Conservation (phyloP, 2,113 vertebrate genomes). For the Pardalotus punctatus region DNA sequence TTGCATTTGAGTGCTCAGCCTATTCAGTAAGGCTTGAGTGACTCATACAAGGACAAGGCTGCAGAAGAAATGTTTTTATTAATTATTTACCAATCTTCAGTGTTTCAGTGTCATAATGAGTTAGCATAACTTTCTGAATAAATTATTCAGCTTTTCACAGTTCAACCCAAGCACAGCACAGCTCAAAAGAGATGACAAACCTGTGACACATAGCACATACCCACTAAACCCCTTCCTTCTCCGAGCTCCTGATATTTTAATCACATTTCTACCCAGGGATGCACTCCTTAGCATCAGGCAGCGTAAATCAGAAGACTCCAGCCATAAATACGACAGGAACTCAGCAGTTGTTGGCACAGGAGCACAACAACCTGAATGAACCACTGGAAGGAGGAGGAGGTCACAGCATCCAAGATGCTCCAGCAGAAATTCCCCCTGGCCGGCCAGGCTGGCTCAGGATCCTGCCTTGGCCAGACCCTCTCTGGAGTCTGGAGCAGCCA, state of each 20-base stretch:
- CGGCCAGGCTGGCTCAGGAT: neutral
- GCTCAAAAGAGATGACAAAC: neutral
- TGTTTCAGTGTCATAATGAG: neutral
- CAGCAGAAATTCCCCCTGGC: neutral
- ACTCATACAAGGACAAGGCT: neutral
- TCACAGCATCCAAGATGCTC: neutral
- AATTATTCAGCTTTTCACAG: conserved; percentile 28
- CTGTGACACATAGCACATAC: fast-evolving
- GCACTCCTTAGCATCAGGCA: neutral
- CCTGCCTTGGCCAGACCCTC: neutral
- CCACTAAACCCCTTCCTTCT: neutral
- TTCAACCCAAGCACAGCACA: neutral
- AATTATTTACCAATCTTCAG: conserved; percentile 31
- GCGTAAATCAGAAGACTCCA: neutral
- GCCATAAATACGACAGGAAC: neutral
- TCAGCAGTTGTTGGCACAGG: neutral
- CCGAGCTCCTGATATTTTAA: neutral
- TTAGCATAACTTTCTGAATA: conserved; percentile 31
- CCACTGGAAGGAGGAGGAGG: neutral
- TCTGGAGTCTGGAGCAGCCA: neutral
- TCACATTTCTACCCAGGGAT: neutral
- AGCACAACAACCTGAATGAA: neutral
- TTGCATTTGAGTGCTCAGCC: neutral
- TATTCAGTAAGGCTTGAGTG: neutral
- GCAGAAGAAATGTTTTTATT: neutral